These are phyloP conservation scores for Ruditapes philippinarum DNA, from an alignment of 1,140 invertebrate species.

Conservation along the genomic window DNA sequence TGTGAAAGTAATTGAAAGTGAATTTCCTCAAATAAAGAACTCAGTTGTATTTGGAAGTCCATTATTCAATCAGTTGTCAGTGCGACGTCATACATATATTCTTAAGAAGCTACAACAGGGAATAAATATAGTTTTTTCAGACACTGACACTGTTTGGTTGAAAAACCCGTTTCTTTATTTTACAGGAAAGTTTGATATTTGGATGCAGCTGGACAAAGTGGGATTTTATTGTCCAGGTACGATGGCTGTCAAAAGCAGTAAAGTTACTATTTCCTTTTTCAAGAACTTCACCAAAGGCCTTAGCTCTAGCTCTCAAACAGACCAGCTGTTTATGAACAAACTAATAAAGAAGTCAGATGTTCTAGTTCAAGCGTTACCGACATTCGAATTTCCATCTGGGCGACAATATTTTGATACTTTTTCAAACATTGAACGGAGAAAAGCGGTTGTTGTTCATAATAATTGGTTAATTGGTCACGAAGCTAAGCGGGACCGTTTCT, in stretches of 20 bases:
- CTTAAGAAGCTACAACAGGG: neutral
- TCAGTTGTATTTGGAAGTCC: too few relatives aligned
- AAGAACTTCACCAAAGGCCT: neutral
- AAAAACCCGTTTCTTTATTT: neutral
- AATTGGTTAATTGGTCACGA: neutral
- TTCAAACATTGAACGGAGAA: neutral
- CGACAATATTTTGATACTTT: neutral
- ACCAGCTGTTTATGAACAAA: neutral
- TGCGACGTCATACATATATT: neutral
- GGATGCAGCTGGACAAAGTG: neutral
- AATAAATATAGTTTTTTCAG: neutral
- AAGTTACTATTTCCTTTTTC: neutral
- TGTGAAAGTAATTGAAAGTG: too few relatives aligned
- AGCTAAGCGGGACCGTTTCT: neutral
- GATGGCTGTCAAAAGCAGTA: neutral
- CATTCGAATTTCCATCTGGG: neutral
- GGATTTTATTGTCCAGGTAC: neutral
- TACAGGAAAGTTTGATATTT: neutral
- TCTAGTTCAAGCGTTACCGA: neutral
- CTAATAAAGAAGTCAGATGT: neutral
- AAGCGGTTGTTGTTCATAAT: neutral
- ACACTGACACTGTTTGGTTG: slow-evolving; percentile 1
- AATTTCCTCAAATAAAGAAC: too few relatives aligned
- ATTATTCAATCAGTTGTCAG: too few relatives aligned
- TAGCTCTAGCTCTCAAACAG: neutral